Base-by-base conservation (phyloP, 2,113 vertebrate genomes). In the Pagrus major region DNA sequence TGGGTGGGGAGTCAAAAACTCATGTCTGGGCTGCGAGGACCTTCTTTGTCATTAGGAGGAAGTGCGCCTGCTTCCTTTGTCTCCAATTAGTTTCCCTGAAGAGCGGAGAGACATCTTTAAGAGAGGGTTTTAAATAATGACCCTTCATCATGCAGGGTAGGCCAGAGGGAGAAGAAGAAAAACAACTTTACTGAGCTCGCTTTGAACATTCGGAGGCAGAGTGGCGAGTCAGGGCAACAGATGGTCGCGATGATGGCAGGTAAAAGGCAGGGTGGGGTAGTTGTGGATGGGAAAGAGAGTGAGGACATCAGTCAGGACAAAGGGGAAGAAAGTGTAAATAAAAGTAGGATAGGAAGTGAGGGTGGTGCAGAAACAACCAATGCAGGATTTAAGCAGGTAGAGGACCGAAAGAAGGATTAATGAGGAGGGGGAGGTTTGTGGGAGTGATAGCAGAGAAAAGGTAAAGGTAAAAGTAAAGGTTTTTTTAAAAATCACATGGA, bases 71-170 rank as follows among this genome's bases (percentile, higher is more conserved):
- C 80, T 92, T 93, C 90, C 86, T 94, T 94, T 92, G 94, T 94
- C 93, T 95, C 88, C 93, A 94, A 95, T 94, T 95, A 95, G 93
- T 89, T 91, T 93, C 86, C 93, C 86, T 86, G 90, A 92, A 86
- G 89, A 90, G 85, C 44, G 54, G 46, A 76, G 86, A 91, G 90
- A 87, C 91, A 90, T 92, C 89, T 92, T 94, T 91, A 94, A 94
- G 85, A 92, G 90, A 83, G 81, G 89, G 89, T 89, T 87, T 93
- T 90, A 90, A 94, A 93, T 94, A 94, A 95, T 94, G 90, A 94
- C 93, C 92, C 88, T 89, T 93, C 94, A 94, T 94, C 91, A 92
- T 80, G 63, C 78, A 67, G 39, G 58, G 78, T 68, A 85, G 85
- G 81, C 87, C 86, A 85, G 78, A 73, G 87, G 88, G 78, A 75